phyloP scores from a whole-genome alignment of 1,140 invertebrate genomes.

The Plectrocnemia conspersa region DNA sequence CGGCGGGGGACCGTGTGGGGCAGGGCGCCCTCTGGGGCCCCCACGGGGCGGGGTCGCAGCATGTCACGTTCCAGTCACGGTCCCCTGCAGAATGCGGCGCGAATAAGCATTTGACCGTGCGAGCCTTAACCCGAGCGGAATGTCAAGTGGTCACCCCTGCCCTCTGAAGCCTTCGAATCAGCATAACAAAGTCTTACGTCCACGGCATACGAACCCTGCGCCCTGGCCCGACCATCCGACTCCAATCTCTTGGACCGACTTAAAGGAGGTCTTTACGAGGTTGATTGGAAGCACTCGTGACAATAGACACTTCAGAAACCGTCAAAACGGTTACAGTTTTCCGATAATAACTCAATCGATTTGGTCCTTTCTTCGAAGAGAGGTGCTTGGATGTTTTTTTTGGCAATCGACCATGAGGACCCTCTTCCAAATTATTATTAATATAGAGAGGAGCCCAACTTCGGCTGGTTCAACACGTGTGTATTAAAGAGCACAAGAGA shows the following conservation, averaged over 20 bases:
- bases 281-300: too few relatives aligned
- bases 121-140: constrained; percentile 25
- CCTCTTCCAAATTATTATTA: too few relatives aligned
- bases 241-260: background rate
- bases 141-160: constrained; percentile 24
- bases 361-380: too few relatives aligned
- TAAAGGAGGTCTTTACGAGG: too few relatives aligned
- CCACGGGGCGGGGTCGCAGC: constrained; percentile 6
- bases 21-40: constrained; percentile 4
- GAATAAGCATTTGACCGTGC: constrained; percentile 29
- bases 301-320: too few relatives aligned
- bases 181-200: constrained; percentile 21
- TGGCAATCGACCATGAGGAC: too few relatives aligned
- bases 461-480: too few relatives aligned
- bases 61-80: constrained; percentile 9
- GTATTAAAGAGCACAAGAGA: too few relatives aligned
- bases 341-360: too few relatives aligned
- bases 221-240: background rate
- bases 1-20: background rate
- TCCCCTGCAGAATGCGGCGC: constrained; percentile 23
- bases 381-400: too few relatives aligned
- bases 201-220: constrained; percentile 1
- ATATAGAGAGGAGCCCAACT: too few relatives aligned
- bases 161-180: constrained; percentile 15
- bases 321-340: too few relatives aligned